Conservation (phyloP, 2,113 vertebrate genomes). For the Australoheros scitulus region DNA sequence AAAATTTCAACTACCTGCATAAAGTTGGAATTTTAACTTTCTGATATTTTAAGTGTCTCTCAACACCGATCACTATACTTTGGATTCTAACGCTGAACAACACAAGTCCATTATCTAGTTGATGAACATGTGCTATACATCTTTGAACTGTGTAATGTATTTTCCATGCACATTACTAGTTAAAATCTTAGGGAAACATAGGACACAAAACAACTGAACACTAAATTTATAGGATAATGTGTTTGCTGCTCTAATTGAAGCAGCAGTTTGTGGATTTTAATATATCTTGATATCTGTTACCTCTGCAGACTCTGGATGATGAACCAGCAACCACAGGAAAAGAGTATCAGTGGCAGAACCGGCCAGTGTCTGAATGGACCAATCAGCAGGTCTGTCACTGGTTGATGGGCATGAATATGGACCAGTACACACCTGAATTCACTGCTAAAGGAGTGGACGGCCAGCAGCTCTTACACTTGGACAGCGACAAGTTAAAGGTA, state of each 20-base stretch:
- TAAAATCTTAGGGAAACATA: not conserved
- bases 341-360: constrained; percentile 90
- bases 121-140: not conserved
- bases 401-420: constrained; percentile 90
- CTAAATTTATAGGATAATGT: not conserved
- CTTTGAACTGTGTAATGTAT: not conserved
- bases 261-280: not conserved
- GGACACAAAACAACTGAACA: not conserved
- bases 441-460: constrained; percentile 84
- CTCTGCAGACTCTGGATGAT: constrained; percentile 84
- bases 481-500: constrained; percentile 90
- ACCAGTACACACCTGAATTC: constrained; percentile 89
- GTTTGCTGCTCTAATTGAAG: not conserved
- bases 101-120: not conserved
- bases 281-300: constrained; percentile 33
- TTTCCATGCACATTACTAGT: not conserved
- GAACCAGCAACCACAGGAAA: constrained; percentile 82
- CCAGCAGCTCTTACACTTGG: constrained; percentile 84
- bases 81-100: not conserved
- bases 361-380: constrained; percentile 88
- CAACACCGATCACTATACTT: not conserved
- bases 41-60: not conserved
- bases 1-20: not conserved
- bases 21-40: not conserved
- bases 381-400: constrained; percentile 89